Evolutionary conservation across 2,113 vertebrate species (phyloP).

Genomic region (Myodes glareolus): DNA sequence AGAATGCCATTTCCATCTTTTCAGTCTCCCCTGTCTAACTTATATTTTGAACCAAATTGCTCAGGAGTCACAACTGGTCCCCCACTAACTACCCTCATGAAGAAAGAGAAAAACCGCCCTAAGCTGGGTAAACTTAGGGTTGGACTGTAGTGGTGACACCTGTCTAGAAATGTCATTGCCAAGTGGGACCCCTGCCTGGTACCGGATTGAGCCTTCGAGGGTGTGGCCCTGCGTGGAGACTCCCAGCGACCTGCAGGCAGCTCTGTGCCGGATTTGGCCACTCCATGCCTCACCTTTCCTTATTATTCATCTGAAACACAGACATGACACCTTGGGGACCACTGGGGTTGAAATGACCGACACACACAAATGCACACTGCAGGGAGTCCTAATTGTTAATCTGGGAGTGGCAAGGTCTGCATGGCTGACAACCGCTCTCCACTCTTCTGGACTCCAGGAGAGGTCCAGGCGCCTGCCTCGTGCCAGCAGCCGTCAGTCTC

Average conservation of each 20-base stretch:
- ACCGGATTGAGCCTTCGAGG: background rate
- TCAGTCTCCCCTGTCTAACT: background rate
- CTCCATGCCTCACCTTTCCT: background rate
- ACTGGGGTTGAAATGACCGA: background rate
- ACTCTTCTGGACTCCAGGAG: background rate
- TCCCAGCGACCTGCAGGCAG: background rate
- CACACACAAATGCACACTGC: too few relatives aligned
- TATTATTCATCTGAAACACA: too few relatives aligned
- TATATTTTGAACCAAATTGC: background rate
- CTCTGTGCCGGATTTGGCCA: background rate
- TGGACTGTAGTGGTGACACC: too few relatives aligned
- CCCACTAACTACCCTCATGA: background rate
- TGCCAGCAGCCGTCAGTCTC: background rate
- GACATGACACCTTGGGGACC: background rate
- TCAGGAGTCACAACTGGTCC: background rate
- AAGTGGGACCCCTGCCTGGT: background rate
- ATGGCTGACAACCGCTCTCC: too few relatives aligned
- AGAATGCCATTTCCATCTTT: background rate
- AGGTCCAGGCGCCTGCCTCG: rapidly evolving
- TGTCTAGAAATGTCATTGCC: background rate
- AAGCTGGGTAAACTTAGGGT: background rate
- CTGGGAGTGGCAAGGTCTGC: too few relatives aligned
- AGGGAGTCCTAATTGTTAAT: too few relatives aligned
- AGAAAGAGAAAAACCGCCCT: background rate
- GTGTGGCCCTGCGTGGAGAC: background rate